Percentiles rank a stretch among this genome's conserved stretches.
These are phyloP conservation scores for Pyrocephalus nanus DNA, from an alignment of 2,797 vertebrate species.

Conservation along the genomic window DNA sequence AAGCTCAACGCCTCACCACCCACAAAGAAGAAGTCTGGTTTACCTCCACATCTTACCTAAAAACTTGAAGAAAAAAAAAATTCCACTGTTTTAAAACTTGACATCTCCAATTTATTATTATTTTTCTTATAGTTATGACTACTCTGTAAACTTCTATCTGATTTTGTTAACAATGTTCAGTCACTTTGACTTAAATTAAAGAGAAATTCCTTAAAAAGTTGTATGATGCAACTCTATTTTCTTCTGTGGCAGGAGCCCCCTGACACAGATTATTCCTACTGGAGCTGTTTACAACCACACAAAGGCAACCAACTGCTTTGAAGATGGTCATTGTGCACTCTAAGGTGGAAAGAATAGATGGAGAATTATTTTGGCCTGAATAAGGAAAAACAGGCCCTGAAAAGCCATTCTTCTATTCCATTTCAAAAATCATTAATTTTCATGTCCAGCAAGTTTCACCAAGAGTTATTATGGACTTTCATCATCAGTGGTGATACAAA, in stretches of 20 bases:
- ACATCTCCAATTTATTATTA: neutral
- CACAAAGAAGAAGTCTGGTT: neutral
- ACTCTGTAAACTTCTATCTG: neutral
- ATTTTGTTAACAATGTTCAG: neutral
- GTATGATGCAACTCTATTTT: neutral
- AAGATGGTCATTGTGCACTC: slow-evolving; percentile 4
- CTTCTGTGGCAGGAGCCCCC: neutral
- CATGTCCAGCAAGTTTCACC: neutral
- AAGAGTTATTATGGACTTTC: slow-evolving; percentile 12
- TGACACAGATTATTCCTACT: neutral
- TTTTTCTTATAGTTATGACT: neutral
- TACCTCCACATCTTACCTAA: neutral
- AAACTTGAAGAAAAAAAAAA: neutral
- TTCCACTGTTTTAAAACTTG: neutral
- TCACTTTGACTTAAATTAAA: neutral
- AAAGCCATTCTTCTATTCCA: slow-evolving; percentile 2
- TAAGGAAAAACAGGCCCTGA: neutral
- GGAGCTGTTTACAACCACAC: neutral
- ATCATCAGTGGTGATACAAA: slow-evolving; percentile 12
- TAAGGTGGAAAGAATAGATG: slow-evolving; percentile 15
- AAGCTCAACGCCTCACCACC: neutral
- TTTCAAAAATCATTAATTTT: slow-evolving; percentile 39
- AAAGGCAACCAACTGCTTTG: neutral
- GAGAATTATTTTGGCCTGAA: neutral
- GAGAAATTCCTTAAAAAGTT: neutral